Percentiles rank a stretch among this genome's conserved stretches.
Conservation (phyloP, 2,888 invertebrate genomes). For the Galerucella nymphaeae region DNA sequence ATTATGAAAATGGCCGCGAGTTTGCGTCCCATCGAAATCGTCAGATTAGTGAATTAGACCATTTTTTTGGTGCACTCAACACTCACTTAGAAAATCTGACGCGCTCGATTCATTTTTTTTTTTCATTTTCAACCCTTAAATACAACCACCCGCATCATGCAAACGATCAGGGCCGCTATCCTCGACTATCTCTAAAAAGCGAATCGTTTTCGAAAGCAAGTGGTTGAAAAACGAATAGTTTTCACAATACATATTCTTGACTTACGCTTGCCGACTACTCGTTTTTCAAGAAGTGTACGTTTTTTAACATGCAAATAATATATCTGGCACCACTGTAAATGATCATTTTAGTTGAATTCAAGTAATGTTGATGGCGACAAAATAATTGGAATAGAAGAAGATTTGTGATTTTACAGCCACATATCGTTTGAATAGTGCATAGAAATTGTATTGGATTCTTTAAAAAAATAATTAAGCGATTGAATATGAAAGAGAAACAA, state of each 20-base stretch:
- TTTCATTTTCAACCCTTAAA: too few species aligned
- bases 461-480: slow-evolving; percentile 2
- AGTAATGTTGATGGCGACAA: not conserved
- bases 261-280: not conserved
- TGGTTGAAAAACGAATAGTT: slow-evolving; percentile 1
- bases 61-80: too few species aligned
- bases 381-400: slow-evolving; percentile 4
- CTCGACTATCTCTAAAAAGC: too few species aligned
- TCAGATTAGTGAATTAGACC: too few species aligned
- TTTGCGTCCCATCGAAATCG: too few species aligned
- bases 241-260: not conserved
- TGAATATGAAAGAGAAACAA: not conserved
- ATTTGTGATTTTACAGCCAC: not conserved
- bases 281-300: slow-evolving; percentile 3
- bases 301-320: not conserved
- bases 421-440: not conserved
- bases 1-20: too few species aligned
- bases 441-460: not conserved
- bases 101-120: too few species aligned
- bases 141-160: too few species aligned
- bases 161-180: too few species aligned
- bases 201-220: too few species aligned
- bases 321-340: slow-evolving; percentile 5
- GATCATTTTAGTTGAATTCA: not conserved
- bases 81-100: too few species aligned